A percentile compares a stretch with the other conserved stretches of the same genome.
These are phyloP conservation scores for Cheilosia variabilis DNA, from an alignment of 2,888 invertebrate genomes.

Conservation along the genomic window DNA sequence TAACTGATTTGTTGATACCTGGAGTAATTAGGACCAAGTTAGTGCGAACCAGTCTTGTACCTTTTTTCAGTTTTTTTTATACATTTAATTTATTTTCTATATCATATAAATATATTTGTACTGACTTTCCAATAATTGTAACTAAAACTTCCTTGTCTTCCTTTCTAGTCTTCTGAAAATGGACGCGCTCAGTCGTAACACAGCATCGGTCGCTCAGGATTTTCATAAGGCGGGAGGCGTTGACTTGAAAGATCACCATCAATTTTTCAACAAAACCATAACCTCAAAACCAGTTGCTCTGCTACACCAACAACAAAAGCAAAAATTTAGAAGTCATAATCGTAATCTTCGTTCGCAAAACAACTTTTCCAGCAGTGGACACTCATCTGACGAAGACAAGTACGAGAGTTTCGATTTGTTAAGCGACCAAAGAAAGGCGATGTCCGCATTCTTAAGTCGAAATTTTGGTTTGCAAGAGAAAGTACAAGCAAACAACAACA, in stretches of 20 bases:
- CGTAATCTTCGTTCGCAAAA: conserved; percentile 59
- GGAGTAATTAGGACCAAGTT: no score
- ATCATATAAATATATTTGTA: conserved; percentile 2
- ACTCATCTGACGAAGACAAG: conserved; percentile 62
- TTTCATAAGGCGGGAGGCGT: conserved; percentile 87
- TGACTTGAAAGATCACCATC: conserved; percentile 81
- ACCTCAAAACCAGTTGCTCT: conserved; percentile 74
- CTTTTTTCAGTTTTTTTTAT: conserved; percentile 21
- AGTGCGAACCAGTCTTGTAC: neutral
- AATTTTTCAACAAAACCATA: conserved; percentile 76
- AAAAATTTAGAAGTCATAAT: conserved; percentile 57
- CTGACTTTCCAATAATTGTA: conserved; percentile 4
- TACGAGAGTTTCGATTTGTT: conserved; percentile 61
- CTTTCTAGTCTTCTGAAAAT: conserved; percentile 83
- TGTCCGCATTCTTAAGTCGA: conserved; percentile 80
- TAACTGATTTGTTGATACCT: no score
- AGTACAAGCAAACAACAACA: conserved; percentile 77
- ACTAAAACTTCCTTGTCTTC: conserved; percentile 19
- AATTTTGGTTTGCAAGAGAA: conserved; percentile 78
- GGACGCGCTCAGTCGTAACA: conserved; percentile 84
- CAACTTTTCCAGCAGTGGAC: conserved; percentile 50
- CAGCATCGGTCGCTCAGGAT: conserved; percentile 85
- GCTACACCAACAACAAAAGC: conserved; percentile 63
- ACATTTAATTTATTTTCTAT: conserved; percentile 3
- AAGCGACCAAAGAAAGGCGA: conserved; percentile 81